These are phyloP conservation scores for Fabriciana adippe DNA, from an alignment of 2,888 invertebrate species.

Conservation along the genomic window DNA sequence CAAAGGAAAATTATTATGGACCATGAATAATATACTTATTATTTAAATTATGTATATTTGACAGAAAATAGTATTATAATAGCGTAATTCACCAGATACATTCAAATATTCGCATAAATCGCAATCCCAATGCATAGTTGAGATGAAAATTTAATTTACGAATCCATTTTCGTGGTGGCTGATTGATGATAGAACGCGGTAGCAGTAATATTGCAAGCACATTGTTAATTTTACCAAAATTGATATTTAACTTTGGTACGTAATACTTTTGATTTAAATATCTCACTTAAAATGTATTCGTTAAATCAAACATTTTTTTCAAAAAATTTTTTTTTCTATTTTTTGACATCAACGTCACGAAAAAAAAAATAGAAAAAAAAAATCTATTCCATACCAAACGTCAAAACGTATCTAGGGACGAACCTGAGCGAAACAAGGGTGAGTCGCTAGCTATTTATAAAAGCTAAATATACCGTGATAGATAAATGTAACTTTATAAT, in stretches of 20 bases:
- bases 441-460: no score
- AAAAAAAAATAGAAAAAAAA: no score
- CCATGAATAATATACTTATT: no score
- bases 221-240: constrained; percentile 5
- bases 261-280: background rate
- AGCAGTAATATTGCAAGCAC: constrained; percentile 6
- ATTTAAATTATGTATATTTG: background rate
- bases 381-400: no score
- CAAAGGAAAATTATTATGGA: no score
- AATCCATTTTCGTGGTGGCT: constrained; percentile 9
- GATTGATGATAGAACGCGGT: constrained; percentile 2
- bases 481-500: no score
- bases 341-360: no score
- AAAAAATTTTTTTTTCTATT: no score
- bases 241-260: background rate
- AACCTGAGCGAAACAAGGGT: no score
- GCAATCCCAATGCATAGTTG: constrained; percentile 7
- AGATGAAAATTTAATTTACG: constrained; percentile 11
- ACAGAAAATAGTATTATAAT: background rate
- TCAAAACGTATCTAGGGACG: no score
- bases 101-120: constrained; percentile 13
- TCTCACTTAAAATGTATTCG: background rate
- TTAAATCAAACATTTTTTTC: no score
- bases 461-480: no score
- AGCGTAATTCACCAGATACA: background rate